These are phyloP conservation scores for Antennarius maculatus DNA, from an alignment of 2,797 vertebrate species.

Conservation along the genomic window DNA sequence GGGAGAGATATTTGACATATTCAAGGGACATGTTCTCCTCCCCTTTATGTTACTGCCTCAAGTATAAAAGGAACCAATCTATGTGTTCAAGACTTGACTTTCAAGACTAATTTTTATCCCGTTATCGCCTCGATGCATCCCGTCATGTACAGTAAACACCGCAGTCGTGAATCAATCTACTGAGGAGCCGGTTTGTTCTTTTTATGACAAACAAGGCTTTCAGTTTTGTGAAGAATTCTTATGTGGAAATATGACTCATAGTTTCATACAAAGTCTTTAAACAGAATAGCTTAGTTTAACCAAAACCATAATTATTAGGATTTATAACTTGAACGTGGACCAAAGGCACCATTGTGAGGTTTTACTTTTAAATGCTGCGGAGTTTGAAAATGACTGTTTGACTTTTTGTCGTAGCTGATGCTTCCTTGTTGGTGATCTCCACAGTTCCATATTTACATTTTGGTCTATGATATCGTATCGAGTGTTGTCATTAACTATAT, in stretches of 20 bases:
- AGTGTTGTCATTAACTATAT: no score
- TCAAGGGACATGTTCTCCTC: background rate
- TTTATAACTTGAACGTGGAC: slow-evolving; percentile 28
- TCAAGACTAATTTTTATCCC: background rate
- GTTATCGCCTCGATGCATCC: background rate
- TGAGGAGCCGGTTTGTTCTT: slow-evolving; percentile 24
- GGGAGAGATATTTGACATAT: slow-evolving; percentile 5
- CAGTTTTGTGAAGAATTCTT: slow-evolving; percentile 27
- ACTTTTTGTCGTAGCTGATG: no score
- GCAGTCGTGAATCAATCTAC: slow-evolving; percentile 33
- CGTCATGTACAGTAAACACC: slow-evolving; percentile 5
- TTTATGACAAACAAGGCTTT: slow-evolving; percentile 45
- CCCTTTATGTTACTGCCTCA: background rate
- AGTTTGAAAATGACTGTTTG: background rate
- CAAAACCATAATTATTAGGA: slow-evolving; percentile 37
- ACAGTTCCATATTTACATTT: no score
- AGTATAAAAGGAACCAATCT: slow-evolving; percentile 11
- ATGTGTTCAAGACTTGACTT: background rate
- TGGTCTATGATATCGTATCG: no score
- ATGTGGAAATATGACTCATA: slow-evolving; percentile 50
- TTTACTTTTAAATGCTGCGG: background rate
- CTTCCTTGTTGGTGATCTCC: no score
- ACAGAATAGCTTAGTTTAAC: slow-evolving; percentile 38
- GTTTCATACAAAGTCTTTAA: slow-evolving; percentile 48
- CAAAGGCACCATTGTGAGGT: slow-evolving; percentile 23